Evolutionary conservation across 2,113 vertebrate species (phyloP).

Genomic region (Geococcyx californianus): DNA sequence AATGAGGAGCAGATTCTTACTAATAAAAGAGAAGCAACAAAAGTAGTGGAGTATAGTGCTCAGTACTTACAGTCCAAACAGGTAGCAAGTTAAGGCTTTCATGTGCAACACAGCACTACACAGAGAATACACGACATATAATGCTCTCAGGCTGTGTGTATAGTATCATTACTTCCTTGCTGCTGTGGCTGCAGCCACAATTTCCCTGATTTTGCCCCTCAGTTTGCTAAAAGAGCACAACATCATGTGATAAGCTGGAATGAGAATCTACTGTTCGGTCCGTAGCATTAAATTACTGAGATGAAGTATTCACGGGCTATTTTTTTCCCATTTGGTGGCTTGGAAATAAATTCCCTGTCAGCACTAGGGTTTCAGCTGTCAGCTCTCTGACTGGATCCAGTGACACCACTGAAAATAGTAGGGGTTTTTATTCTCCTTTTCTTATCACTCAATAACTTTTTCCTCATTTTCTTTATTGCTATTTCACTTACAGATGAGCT

Average conservation of each 20-base stretch:
- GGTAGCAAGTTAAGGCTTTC: neutral
- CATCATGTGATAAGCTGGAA: neutral
- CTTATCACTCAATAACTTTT: neutral
- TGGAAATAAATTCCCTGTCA: conserved; percentile 13
- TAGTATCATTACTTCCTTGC: neutral
- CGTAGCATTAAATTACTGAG: neutral
- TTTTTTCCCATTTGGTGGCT: conserved; percentile 9
- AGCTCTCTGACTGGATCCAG: neutral
- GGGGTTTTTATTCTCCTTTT: neutral
- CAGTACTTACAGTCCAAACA: neutral
- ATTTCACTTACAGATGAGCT: conserved; percentile 23
- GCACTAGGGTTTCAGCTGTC: neutral
- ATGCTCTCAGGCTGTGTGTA: neutral
- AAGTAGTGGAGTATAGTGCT: neutral
- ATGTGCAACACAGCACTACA: neutral
- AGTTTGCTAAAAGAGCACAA: neutral
- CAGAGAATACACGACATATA: fast-evolving
- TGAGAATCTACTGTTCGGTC: neutral
- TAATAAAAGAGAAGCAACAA: neutral
- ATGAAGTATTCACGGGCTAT: conserved; percentile 4
- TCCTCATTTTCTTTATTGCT: neutral
- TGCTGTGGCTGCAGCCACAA: neutral
- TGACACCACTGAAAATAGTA: neutral
- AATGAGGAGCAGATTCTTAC: neutral
- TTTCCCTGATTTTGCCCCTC: neutral